phyloP scores from a whole-genome alignment of 2,888 invertebrate genomes.

The Hymenopus coronatus region DNA sequence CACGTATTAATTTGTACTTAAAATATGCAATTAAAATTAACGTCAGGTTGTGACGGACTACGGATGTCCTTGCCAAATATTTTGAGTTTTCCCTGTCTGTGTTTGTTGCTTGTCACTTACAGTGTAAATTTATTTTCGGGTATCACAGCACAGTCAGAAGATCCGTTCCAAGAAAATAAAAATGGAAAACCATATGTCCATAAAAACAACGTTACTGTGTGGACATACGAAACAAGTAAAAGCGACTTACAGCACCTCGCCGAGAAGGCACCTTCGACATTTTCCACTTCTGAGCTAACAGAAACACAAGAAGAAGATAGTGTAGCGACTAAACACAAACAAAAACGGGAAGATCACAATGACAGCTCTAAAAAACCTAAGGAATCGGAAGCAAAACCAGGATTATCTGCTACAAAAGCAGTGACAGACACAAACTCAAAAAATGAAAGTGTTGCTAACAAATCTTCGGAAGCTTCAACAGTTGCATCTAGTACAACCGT shows the following conservation, averaged over 20 bases:
- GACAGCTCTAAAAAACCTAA: not conserved
- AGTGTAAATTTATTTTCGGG: not conserved
- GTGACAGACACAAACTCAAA: not conserved
- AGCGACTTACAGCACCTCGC: not conserved
- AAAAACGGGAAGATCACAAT: not conserved
- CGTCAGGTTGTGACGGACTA: not conserved
- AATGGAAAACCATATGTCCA: not conserved
- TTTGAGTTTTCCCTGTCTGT: not conserved
- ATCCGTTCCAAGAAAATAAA: not conserved
- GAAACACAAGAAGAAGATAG: not conserved
- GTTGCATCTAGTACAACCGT: not conserved
- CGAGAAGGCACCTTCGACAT: not conserved
- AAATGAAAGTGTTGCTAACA: not conserved
- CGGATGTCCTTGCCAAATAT: not conserved
- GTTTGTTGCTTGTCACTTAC: not conserved
- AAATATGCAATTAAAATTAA: not conserved
- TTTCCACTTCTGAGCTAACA: not conserved
- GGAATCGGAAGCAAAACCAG: not conserved
- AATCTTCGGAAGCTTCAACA: not conserved
- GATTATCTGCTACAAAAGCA: not conserved
- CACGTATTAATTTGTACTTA: not conserved
- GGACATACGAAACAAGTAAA: not conserved
- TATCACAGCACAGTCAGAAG: not conserved
- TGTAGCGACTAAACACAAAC: not conserved
- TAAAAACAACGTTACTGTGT: not conserved